Percentiles rank a stretch among this genome's conserved stretches.
These are phyloP conservation scores for Seriola aureovittata DNA, from an alignment of 2,113 vertebrate genomes.

Conservation along the genomic window DNA sequence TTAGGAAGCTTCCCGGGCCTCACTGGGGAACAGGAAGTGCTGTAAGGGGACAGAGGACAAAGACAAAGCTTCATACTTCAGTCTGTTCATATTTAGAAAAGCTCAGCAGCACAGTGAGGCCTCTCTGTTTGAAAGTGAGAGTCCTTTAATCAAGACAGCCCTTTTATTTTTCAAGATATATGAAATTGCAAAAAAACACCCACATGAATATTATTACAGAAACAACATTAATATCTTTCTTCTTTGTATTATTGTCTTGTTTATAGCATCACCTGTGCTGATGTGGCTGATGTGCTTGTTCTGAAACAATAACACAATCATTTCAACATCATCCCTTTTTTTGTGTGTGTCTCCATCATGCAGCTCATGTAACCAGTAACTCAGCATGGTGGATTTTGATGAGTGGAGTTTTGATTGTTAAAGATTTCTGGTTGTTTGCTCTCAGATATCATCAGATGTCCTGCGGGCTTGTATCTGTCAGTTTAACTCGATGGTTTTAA, in stretches of 20 bases:
- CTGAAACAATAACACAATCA: constrained; percentile 6
- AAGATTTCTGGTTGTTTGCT: neutral
- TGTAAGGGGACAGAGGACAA: constrained; percentile 33
- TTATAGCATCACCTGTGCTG: constrained; percentile 25
- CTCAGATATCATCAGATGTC: too few relatives aligned
- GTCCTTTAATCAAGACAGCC: neutral
- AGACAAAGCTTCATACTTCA: constrained; percentile 15
- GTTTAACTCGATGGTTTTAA: too few relatives aligned
- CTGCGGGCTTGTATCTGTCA: too few relatives aligned
- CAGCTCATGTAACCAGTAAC: neutral
- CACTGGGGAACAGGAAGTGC: constrained; percentile 40
- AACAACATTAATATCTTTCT: neutral
- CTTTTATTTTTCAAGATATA: neutral
- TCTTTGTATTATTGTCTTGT: constrained; percentile 27
- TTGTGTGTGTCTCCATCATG: neutral
- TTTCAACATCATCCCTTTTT: neutral
- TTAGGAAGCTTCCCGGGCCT: constrained; percentile 30
- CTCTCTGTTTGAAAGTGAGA: neutral
- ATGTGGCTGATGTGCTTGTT: constrained; percentile 1
- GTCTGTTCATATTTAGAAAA: constrained; percentile 19
- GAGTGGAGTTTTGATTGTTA: constrained; percentile 34
- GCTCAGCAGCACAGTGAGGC: neutral
- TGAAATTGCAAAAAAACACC: constrained; percentile 27
- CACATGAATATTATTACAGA: neutral
- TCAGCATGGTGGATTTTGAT: constrained; percentile 42